Conservation (phyloP, 2,888 invertebrate genomes). For the Acleris sparsana region DNA sequence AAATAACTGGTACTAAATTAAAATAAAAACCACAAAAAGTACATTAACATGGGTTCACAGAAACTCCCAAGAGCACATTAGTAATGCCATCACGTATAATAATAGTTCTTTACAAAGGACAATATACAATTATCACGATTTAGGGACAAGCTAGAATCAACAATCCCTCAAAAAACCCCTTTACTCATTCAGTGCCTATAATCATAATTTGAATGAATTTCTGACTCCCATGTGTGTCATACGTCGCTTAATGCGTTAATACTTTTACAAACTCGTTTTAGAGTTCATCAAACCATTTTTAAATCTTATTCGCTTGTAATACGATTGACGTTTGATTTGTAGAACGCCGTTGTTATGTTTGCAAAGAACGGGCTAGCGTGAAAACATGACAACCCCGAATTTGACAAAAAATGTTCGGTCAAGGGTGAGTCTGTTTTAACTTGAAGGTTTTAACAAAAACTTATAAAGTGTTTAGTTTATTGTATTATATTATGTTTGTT, state of each 20-base stretch:
- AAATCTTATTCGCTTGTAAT: conserved; percentile 5
- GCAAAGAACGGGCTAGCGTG: conserved; percentile 21
- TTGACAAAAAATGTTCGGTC: conserved; percentile 30
- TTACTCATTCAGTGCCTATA: no score
- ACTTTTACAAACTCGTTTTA: conserved; percentile 24
- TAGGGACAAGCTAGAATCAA: conserved; percentile 41
- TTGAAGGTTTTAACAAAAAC: conserved; percentile 10
- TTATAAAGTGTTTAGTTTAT: no score
- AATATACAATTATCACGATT: conserved; percentile 51
- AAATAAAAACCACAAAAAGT: conserved; percentile 33
- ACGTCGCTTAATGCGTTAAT: conserved; percentile 2
- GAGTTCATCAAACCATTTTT: background rate
- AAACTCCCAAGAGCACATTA: conserved; percentile 40
- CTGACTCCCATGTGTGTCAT: no score
- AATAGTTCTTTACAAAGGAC: conserved; percentile 44
- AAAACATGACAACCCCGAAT: conserved; percentile 38
- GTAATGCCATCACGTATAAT: conserved; percentile 40
- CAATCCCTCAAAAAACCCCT: conserved; percentile 38
- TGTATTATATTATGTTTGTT: no score
- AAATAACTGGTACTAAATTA: conserved; percentile 34
- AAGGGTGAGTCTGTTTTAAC: conserved; percentile 2
- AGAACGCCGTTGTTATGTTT: background rate
- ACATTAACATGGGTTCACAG: conserved; percentile 28
- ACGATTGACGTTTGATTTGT: background rate
- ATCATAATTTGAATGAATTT: no score